phyloP scores from a whole-genome alignment of 2,888 invertebrate species.

The Orthonevra nobilis region DNA sequence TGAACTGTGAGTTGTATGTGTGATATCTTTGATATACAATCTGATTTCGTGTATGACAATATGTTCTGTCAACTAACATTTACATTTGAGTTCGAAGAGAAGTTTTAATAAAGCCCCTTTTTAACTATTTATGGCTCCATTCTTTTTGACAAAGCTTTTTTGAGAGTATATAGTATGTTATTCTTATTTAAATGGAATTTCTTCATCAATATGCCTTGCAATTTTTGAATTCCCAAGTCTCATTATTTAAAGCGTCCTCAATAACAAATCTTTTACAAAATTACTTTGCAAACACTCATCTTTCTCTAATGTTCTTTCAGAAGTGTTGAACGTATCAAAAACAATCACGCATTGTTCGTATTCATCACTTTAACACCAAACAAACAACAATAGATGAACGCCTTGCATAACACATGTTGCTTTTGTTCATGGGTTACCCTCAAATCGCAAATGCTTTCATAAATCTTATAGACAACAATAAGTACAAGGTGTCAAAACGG shows the following conservation, averaged over 20 bases:
- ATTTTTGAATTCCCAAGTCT: background rate
- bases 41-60: no score
- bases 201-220: no score
- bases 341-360: constrained; percentile 27
- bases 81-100: no score
- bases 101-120: no score
- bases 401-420: constrained; percentile 16
- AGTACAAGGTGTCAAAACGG: constrained; percentile 62
- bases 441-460: background rate
- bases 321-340: no score
- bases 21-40: no score
- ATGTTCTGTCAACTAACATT: no score
- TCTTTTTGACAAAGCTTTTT: no score
- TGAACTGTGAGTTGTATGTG: no score
- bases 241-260: background rate
- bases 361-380: constrained; percentile 34
- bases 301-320: constrained; percentile 15
- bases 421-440: background rate
- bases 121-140: no score
- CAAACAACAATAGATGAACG: constrained; percentile 38
- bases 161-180: no score
- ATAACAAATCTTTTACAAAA: background rate
- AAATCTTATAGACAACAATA: background rate
- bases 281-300: background rate
- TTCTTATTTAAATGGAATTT: no score